A percentile compares a stretch with the other conserved stretches of the same genome.
Conservation (phyloP, 2,113 vertebrate genomes). For the Tragelaphus scriptus region DNA sequence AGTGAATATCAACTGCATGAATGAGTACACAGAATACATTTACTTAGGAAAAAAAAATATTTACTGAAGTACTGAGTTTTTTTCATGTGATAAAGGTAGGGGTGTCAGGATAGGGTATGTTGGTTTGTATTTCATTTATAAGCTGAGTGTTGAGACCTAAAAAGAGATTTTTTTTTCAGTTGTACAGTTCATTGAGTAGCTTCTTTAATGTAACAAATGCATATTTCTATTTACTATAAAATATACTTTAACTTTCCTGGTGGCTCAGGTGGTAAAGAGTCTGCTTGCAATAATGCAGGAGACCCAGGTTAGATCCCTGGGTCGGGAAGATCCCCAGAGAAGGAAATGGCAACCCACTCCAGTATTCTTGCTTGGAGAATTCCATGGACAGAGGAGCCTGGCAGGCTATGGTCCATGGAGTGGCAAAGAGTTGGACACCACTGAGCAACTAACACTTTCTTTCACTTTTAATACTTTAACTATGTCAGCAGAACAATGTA, state of each 20-base stretch:
- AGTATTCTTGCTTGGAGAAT: not conserved
- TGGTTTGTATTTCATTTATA: not conserved
- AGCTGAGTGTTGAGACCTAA: not conserved
- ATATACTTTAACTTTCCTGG: not conserved
- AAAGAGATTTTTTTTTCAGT: not conserved
- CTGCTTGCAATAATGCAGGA: not conserved
- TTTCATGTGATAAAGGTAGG: not conserved
- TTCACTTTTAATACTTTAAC: not conserved
- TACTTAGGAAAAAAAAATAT: not conserved
- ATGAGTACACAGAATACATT: not conserved
- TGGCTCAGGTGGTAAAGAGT: not conserved
- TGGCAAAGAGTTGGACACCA: not conserved
- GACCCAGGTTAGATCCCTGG: rapidly evolving
- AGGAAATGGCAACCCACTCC: not conserved
- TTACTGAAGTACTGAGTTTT: not conserved
- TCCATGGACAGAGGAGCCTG: not conserved
- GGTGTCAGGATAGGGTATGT: not conserved
- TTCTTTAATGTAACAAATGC: not conserved
- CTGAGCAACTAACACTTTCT: not conserved
- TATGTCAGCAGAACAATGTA: not conserved
- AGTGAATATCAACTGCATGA: not conserved
- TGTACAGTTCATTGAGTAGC: not conserved
- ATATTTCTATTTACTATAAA: not conserved
- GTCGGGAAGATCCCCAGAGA: rapidly evolving
- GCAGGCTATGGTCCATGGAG: not conserved